Base-by-base conservation (phyloP, 2,113 vertebrate species). In the Ophthalmolycus amberensis region DNA sequence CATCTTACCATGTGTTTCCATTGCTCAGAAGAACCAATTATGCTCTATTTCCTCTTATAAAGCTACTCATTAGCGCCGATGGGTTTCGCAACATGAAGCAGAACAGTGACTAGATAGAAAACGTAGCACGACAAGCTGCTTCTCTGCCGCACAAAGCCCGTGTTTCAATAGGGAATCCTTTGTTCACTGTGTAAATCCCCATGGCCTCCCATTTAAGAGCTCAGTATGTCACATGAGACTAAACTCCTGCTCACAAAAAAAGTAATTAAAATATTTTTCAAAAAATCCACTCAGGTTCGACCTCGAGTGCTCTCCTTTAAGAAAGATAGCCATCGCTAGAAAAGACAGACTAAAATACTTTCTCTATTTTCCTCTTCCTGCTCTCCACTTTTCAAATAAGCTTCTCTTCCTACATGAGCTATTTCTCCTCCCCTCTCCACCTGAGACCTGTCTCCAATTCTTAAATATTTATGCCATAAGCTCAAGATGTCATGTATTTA, bases 11-110 rank as follows among this genome's bases (percentile, higher is more conserved):
- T 32, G 44, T 40, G 52, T 68, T 75, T 83, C 54, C 72, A 40
- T 74, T 12, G 12, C 82, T 77, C 69, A 25, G 46, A 79, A 79
- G 86, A 86, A 88, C 34, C 68, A 89, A 91, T 91, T 89, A 92
- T 34, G 89, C 88, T 91, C 84, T 84, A 84, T 89, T 94, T 90
- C 89, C 86, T 82, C 84, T 78, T 77, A 80, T 88, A 82, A 90
- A 90, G 84, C 82, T 15, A 71, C 89, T 92, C 90, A 93, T 95
- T 94, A 94, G 87, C 48, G 60, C 76, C 70, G 80, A 84, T 70
- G 84, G 84, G 85, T 88, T 93, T 93, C 79, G 84, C 86, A 82
- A 93, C 89, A 86, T 83, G 91, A 91, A 93, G 86, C 91, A 80
- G 91, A 94, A 92, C 90, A 78, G 80, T 85, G 88, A 83, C 80